These are phyloP conservation scores for Ectemnius lituratus DNA, from an alignment of 2,888 invertebrate genomes.

Conservation along the genomic window DNA sequence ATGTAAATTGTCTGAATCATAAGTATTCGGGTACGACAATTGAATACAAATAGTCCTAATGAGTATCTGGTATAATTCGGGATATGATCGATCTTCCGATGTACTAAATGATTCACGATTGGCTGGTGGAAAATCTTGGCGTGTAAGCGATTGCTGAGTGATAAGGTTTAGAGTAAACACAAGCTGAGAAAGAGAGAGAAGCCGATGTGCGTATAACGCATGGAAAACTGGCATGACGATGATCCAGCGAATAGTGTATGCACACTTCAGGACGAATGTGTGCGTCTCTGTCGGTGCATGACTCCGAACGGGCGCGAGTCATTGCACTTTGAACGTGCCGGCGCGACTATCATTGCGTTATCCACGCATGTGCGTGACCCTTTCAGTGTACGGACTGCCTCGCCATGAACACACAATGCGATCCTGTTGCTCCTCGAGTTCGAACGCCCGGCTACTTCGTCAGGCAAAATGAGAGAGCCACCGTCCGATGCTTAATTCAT, in stretches of 20 bases:
- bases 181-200: not conserved
- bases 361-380: slow-evolving; percentile 36
- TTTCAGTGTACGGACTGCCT: not conserved
- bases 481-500: too few relatives aligned
- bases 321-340: slow-evolving; percentile 28
- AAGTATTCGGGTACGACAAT: too few relatives aligned
- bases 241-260: not conserved
- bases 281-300: not conserved
- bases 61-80: too few relatives aligned
- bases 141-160: too few relatives aligned
- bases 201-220: slow-evolving; percentile 6
- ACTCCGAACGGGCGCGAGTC: slow-evolving; percentile 15
- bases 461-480: too few relatives aligned
- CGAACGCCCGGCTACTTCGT: too few relatives aligned
- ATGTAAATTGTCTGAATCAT: too few relatives aligned
- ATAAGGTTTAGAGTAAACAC: too few relatives aligned
- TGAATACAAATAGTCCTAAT: too few relatives aligned
- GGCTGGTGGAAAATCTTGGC: too few relatives aligned
- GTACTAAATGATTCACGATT: too few relatives aligned
- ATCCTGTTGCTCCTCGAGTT: slow-evolving; percentile 10
- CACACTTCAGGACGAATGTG: slow-evolving; percentile 5
- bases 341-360: slow-evolving; percentile 20
- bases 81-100: too few relatives aligned
- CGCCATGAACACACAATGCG: slow-evolving; percentile 32
- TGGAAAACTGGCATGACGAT: slow-evolving; percentile 11